Percentiles rank a stretch among this genome's conserved stretches.
phyloP scores from a whole-genome alignment of 2,113 vertebrate genomes.

The Microcebus jonahi region DNA sequence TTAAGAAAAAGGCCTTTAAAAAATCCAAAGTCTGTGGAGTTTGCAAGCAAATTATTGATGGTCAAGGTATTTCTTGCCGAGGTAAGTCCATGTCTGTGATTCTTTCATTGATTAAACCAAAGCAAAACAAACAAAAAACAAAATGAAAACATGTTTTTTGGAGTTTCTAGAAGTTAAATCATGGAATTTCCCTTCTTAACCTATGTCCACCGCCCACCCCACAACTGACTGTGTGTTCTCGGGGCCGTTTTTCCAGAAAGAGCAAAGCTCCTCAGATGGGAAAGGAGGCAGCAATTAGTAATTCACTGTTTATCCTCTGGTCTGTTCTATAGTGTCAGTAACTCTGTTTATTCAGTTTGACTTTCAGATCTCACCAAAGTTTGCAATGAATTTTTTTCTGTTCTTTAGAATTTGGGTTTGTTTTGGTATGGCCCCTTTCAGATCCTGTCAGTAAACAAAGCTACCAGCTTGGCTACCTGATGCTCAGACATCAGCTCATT shows the following conservation, averaged over 20 bases:
- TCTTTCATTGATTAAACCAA: not conserved
- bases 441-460: not conserved
- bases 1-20: conserved; percentile 84
- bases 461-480: not conserved
- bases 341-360: not conserved
- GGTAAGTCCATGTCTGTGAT: conserved; percentile 68
- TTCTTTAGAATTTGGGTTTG: not conserved
- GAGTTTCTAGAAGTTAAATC: conserved; percentile 49
- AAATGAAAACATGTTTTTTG: not conserved
- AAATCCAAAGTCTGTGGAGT: conserved; percentile 79
- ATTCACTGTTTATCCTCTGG: not conserved
- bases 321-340: not conserved
- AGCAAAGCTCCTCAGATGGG: not conserved
- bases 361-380: not conserved
- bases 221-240: not conserved
- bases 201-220: not conserved
- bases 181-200: conserved; percentile 31
- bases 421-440: too few relatives aligned
- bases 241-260: not conserved
- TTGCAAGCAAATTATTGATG: conserved; percentile 80
- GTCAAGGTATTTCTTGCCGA: conserved; percentile 81
- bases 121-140: not conserved
- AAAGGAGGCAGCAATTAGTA: not conserved
- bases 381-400: too few relatives aligned
- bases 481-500: not conserved